Conservation (phyloP, 2,888 invertebrate genomes). For the Caenorhabditis sulstoni region DNA sequence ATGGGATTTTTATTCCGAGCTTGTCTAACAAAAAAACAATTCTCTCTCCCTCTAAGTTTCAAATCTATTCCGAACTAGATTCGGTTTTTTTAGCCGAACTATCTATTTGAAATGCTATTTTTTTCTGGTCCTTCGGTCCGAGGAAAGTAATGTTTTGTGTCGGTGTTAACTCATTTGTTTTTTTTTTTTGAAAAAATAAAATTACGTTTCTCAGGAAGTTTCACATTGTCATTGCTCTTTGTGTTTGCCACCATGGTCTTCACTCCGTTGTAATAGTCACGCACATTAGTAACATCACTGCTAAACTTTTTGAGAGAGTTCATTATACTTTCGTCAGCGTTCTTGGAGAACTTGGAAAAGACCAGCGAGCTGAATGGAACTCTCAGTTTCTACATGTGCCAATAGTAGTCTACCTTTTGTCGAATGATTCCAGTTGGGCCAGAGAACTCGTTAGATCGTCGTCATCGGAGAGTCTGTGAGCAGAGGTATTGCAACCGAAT, state of each 20-base stretch:
- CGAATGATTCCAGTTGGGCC: conserved; percentile 9
- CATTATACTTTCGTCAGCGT: conserved; percentile 1
- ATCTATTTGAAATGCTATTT: too few species aligned
- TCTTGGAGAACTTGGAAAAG: conserved; percentile 5
- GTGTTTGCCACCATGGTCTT: conserved; percentile 18
- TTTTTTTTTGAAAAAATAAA: neutral
- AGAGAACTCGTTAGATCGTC: conserved; percentile 13
- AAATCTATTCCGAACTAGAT: too few species aligned
- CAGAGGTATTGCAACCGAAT: neutral
- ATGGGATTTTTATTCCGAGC: too few species aligned
- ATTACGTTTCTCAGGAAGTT: conserved; percentile 27
- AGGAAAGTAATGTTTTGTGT: too few species aligned
- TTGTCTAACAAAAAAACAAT: too few species aligned
- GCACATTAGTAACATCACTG: neutral
- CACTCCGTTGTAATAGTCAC: conserved; percentile 29
- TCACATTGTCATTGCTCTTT: neutral
- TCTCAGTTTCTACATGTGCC: too few species aligned
- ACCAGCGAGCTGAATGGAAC: conserved; percentile 24
- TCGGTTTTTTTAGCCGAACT: too few species aligned
- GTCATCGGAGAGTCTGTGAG: conserved; percentile 8
- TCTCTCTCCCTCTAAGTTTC: too few species aligned
- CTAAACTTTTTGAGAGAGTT: conserved; percentile 32
- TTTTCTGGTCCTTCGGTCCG: too few species aligned
- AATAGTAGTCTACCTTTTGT: too few species aligned
- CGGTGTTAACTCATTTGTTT: too few species aligned